phyloP scores from a whole-genome alignment of 2,113 vertebrate genomes.

The Syngnathus typhle region DNA sequence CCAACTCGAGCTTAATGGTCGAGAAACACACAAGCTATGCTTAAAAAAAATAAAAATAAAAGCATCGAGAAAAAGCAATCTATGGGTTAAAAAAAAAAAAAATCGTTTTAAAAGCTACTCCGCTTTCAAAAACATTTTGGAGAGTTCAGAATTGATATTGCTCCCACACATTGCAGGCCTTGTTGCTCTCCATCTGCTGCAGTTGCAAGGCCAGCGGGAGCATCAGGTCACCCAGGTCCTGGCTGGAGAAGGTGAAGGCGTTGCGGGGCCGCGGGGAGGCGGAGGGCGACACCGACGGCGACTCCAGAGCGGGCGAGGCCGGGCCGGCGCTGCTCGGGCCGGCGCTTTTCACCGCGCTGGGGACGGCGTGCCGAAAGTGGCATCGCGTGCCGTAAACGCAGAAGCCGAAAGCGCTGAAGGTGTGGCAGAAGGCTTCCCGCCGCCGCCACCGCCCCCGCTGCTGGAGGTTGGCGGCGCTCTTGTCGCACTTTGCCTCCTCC shows the following conservation, averaged over 20 bases:
- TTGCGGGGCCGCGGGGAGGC: conserved; percentile 56
- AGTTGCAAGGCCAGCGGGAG: conserved; percentile 69
- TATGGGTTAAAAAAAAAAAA: not conserved
- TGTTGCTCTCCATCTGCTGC: conserved; percentile 63
- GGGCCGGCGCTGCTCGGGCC: conserved; percentile 18
- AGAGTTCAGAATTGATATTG: conserved; percentile 11
- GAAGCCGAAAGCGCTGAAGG: conserved; percentile 70
- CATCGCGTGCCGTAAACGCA: conserved; percentile 74
- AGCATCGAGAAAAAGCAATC: not conserved
- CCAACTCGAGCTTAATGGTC: conserved; percentile 10
- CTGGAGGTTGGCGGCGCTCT: not conserved
- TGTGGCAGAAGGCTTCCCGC: conserved; percentile 60
- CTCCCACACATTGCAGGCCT: conserved; percentile 41
- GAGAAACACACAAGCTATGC: conserved; percentile 16
- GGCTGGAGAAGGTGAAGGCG: conserved; percentile 70
- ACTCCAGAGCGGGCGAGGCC: conserved; percentile 13
- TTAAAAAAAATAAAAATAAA: not conserved
- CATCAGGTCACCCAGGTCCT: conserved; percentile 69
- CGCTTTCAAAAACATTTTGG: not conserved
- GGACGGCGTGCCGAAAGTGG: conserved; percentile 69
- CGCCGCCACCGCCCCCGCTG: too few species aligned
- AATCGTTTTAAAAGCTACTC: not conserved
- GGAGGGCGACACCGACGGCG: conserved; percentile 44
- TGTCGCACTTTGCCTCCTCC: conserved; percentile 8
- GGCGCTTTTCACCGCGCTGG: conserved; percentile 37